Evolutionary conservation across 2,888 invertebrate species (phyloP).

Genomic region (Halictus quadricinctus): DNA sequence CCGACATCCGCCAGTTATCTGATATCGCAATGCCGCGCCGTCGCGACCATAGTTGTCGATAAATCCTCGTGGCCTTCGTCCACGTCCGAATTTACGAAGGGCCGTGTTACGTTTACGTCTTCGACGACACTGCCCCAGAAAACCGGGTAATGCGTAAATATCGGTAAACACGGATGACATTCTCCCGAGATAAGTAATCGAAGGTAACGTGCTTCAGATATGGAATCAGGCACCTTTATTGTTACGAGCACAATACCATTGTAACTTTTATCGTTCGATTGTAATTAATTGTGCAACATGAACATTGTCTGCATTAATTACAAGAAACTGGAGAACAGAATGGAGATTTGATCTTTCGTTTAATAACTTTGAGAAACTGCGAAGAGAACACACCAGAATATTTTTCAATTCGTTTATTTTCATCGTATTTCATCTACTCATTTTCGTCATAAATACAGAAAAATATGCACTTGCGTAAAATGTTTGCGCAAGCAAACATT

Average conservation of each 20-base stretch:
- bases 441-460: neutral
- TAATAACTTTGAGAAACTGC: neutral
- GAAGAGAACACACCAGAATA: neutral
- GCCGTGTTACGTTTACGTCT: neutral
- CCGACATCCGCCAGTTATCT: neutral
- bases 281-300: neutral
- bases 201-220: neutral
- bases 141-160: neutral
- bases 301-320: neutral
- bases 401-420: neutral
- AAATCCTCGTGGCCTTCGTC: neutral
- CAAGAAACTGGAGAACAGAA: neutral
- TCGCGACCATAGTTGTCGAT: neutral
- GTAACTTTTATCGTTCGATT: neutral
- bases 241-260: neutral
- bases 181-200: neutral
- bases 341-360: neutral
- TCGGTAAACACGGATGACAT: neutral
- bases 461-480: neutral
- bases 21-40: neutral
- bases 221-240: neutral
- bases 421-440: neutral
- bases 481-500: too few relatives aligned
- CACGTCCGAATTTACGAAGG: neutral
- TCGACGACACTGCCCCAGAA: neutral